These are phyloP conservation scores for Polypedilum pembai DNA, from an alignment of 1,140 invertebrate genomes.

Conservation along the genomic window DNA sequence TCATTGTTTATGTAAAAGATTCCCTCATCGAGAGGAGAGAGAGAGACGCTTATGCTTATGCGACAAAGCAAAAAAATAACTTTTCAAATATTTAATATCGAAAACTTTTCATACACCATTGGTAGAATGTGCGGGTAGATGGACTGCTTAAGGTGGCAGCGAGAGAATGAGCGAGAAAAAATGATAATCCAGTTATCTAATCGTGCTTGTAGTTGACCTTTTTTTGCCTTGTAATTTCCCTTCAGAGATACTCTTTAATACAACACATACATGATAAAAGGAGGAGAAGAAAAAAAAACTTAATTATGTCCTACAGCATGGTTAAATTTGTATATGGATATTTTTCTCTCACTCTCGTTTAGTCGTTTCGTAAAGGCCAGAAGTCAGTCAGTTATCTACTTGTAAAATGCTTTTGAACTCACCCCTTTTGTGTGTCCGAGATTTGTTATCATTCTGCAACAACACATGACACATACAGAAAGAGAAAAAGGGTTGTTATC, in stretches of 20 bases:
- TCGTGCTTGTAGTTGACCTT: constrained; percentile 26
- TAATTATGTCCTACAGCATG: constrained; percentile 27
- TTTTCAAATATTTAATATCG: constrained; percentile 28
- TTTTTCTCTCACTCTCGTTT: too few species aligned
- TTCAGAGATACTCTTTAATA: constrained; percentile 21
- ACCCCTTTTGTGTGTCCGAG: constrained; percentile 10
- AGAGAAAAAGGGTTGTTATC: neutral
- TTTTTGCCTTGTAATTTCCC: constrained; percentile 20
- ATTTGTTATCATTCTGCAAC: constrained; percentile 13
- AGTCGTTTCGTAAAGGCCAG: neutral
- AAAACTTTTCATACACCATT: constrained; percentile 2
- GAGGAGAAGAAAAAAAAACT: constrained; percentile 12
- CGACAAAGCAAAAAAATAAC: neutral
- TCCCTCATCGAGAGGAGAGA: neutral
- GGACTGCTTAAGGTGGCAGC: constrained; percentile 10
- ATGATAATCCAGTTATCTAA: constrained; percentile 22
- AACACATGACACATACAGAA: neutral
- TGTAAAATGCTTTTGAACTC: constrained; percentile 5
- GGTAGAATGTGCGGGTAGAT: neutral
- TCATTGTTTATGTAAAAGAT: neutral
- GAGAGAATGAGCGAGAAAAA: neutral
- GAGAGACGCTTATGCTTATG: too few species aligned
- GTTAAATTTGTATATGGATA: neutral
- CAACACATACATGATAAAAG: neutral
- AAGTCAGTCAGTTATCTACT: constrained; percentile 17